These are phyloP conservation scores for Drosophila seclusa DNA, from an alignment of 2,888 invertebrate genomes.

Conservation along the genomic window DNA sequence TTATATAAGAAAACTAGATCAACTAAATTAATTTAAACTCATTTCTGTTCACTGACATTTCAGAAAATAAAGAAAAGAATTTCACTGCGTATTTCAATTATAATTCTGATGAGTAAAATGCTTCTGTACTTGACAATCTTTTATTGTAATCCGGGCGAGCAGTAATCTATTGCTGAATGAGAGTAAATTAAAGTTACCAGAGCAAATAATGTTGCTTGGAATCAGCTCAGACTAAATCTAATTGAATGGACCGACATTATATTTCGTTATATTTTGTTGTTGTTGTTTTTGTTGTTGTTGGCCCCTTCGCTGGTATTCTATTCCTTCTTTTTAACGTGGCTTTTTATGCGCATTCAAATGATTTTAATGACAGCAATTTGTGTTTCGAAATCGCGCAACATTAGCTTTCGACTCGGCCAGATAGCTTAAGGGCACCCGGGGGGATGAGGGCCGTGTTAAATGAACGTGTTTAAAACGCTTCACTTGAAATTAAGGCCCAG, in stretches of 20 bases:
- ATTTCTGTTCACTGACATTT: background rate
- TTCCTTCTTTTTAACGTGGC: constrained; percentile 34
- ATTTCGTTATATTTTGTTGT: constrained; percentile 10
- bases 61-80: background rate
- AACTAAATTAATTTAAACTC: background rate
- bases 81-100: background rate
- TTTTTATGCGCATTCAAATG: constrained; percentile 77
- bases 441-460: constrained; percentile 44
- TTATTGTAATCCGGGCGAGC: constrained; percentile 14
- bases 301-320: background rate
- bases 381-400: constrained; percentile 78
- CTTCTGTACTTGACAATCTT: background rate
- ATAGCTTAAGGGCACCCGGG: constrained; percentile 15
- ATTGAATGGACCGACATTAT: constrained; percentile 49
- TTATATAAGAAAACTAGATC: background rate
- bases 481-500: constrained; percentile 74
- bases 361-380: constrained; percentile 81
- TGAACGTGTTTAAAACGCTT: constrained; percentile 81
- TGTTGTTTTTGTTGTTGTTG: background rate
- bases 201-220: constrained; percentile 35
- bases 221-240: constrained; percentile 40
- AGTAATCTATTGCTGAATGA: constrained; percentile 26
- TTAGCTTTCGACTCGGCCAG: constrained; percentile 64
- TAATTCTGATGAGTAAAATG: background rate
- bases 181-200: constrained; percentile 18